These are phyloP conservation scores for Sussaba pulchella DNA, from an alignment of 2,888 invertebrate species.

Conservation along the genomic window DNA sequence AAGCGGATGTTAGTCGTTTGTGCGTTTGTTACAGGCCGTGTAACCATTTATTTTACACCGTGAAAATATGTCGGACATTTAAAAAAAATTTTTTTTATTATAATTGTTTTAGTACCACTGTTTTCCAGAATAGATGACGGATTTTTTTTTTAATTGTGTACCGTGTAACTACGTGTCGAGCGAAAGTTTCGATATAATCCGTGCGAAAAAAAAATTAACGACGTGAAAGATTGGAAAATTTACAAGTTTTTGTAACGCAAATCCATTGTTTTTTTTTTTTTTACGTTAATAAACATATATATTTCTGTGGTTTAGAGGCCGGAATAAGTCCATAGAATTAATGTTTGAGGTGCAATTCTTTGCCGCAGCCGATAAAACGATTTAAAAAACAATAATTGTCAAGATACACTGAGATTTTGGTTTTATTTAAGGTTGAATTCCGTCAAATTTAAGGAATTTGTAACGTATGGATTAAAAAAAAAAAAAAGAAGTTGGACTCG, in stretches of 20 bases:
- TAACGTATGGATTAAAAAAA: too few relatives aligned
- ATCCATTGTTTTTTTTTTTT: not conserved
- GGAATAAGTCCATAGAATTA: too few relatives aligned
- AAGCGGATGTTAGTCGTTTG: slow-evolving; percentile 42
- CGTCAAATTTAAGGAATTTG: too few relatives aligned
- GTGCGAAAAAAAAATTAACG: slow-evolving; percentile 23
- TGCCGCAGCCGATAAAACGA: too few relatives aligned
- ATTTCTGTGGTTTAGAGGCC: too few relatives aligned
- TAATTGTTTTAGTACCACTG: not conserved
- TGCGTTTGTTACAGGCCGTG: slow-evolving; percentile 33
- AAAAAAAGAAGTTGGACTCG: too few relatives aligned
- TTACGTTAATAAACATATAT: not conserved
- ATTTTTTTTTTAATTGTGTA: not conserved
- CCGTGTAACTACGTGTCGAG: slow-evolving; percentile 15
- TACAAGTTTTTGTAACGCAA: slow-evolving; percentile 1
- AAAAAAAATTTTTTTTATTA: not conserved
- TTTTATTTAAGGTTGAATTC: too few relatives aligned
- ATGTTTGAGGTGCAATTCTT: too few relatives aligned
- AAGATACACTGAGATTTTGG: too few relatives aligned
- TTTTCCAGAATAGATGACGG: not conserved
- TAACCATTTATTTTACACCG: slow-evolving; percentile 25
- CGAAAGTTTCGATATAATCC: slow-evolving; percentile 23
- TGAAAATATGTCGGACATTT: slow-evolving; percentile 9
- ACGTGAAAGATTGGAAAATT: slow-evolving; percentile 20
- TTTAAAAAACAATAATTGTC: too few relatives aligned